phyloP scores from a whole-genome alignment of 2,113 vertebrate species.

The Zosterops borbonicus region DNA sequence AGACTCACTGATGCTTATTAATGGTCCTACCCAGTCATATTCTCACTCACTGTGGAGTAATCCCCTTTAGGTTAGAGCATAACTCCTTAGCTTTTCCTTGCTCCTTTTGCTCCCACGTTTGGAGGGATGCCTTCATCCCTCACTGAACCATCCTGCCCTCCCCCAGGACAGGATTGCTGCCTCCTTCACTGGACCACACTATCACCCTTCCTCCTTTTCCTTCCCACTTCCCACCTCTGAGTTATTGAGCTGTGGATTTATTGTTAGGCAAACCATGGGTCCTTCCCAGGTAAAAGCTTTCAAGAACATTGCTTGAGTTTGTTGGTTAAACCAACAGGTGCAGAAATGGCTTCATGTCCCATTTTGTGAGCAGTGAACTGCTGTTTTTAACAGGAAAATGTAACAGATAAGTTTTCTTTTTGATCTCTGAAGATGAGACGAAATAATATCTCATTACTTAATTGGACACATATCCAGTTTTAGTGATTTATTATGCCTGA shows the following conservation, averaged over 20 bases:
- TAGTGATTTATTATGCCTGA: neutral
- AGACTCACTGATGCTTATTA: neutral
- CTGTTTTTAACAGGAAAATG: neutral
- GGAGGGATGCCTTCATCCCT: neutral
- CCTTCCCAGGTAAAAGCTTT: neutral
- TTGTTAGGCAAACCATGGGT: neutral
- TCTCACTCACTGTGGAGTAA: neutral
- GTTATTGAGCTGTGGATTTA: neutral
- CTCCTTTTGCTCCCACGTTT: neutral
- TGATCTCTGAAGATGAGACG: neutral
- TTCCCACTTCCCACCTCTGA: neutral
- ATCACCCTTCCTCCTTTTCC: neutral
- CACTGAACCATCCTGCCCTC: neutral
- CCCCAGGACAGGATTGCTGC: neutral
- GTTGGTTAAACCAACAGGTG: neutral
- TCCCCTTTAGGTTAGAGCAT: neutral
- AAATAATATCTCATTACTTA: neutral
- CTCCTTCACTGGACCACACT: neutral
- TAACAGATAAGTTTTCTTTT: neutral
- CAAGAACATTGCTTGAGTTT: neutral
- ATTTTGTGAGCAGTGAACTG: rapidly evolving
- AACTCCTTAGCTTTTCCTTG: neutral
- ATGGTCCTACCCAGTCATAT: neutral
- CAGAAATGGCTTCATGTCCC: neutral
- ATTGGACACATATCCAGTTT: neutral